Evolutionary conservation across 1,140 invertebrate species (phyloP), one percentile per base, ranked within the genome.

Genomic region (Araneus ventricosus): DNA sequence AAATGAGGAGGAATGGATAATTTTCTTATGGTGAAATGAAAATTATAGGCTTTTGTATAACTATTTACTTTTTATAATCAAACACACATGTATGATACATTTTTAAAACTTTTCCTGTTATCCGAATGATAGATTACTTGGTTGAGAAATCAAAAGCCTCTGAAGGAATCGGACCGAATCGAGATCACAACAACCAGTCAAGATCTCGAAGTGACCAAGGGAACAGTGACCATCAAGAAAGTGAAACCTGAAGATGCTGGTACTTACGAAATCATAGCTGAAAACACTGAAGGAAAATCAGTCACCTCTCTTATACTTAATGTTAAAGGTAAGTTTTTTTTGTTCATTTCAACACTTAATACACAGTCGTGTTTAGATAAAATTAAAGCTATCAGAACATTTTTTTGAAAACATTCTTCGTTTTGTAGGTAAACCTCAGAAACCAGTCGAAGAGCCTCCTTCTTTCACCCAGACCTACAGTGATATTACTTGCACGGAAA

Each of bases 121-220:
- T 90, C 39, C 4, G 30, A 88, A 24, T 84, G 93, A 27, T 20
- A 94, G 82, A 97, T 99, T 84, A 96, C 96, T 27, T 99, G 98
- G 98, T 97, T 97, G 79, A 97, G 97, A 80, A 97, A 98, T 95
- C 97, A 97, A 10, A 97, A 97, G 94, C 96, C 97, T 94, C 95
- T 98, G 37, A 96, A 97, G n/a, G 96, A 96, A 22, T 96, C 96
- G 86, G 96, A 97, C 70, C 95, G 96, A 14, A 96, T 98, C n/a
- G 96, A 96, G 0, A 96, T 98, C 57, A 96, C 96, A 2, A 97
- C 97, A 0, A 97, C 97, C 95, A 98, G 97, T 17, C 98, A 99
- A 94, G 98, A 99, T 94, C 98, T 98, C 96, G 98, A 99, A 94
- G 98, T 98, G 97, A 99, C 98, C 94, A 97, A 97, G 89, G 98